Base-by-base conservation (phyloP, 2,113 vertebrate genomes). In the Ardeotis arabs region DNA sequence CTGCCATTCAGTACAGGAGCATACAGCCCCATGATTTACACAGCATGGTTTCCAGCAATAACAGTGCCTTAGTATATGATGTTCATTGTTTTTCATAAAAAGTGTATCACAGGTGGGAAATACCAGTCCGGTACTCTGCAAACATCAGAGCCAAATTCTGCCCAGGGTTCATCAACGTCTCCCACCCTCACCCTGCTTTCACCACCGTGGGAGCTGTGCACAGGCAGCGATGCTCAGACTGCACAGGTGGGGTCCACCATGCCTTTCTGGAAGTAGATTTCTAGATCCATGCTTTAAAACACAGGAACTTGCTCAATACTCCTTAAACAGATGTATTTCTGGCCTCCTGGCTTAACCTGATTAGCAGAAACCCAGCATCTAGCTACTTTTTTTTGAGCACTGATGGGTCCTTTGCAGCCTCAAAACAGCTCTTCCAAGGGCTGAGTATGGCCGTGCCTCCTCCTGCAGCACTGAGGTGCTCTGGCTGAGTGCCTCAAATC, bases 231-330 rank as follows among this genome's bases (percentile, higher is more conserved):
- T 77, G 41, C 31, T 89, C 52, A 77, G 22, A 20, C 31, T 44
- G 24, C 55, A 66, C 0, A 0, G 29, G 50, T 59, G 21, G 28
- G 15, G 14, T 4, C 23, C 44, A 45, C n/a, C 21, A 3, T 0
- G 1, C 6, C 37, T 28, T 81, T 72, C 53, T 72, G n/a, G 52
- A 64, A 56, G 12, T 5, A 64, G 29, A 41, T 87, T 50, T 87
- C 70, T 45, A 73, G 66, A 64, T 11, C 20, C 2, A 0, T 60
- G 7, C 53, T 70, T 68, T 52, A 84, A 85, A 89, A 13, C 29
- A 56, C 19, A 49, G 44, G 5, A 76, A 58, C 9, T 35, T 62
- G 23, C 29, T 66, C 70, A 12, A 20, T 70, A 59, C 31, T 84
- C 44, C 47, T 67, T 33, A 59, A 84, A 27, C 28, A 64, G 12